A percentile compares a stretch with the other conserved stretches of the same genome.
phyloP scores from a whole-genome alignment of 2,888 invertebrate genomes.

The Chaetoderma sp. region DNA sequence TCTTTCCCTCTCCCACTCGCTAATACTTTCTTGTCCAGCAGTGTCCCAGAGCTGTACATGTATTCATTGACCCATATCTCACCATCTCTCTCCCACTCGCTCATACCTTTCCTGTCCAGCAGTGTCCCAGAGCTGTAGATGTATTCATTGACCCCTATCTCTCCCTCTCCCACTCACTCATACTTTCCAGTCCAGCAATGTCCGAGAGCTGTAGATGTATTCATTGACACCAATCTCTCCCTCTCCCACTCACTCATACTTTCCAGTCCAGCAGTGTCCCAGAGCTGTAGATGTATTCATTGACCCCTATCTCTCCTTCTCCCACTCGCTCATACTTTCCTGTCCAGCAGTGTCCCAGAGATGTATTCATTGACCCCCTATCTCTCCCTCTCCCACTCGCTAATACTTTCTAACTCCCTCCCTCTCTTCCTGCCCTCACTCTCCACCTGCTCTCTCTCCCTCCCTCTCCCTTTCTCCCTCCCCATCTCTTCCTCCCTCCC shows the following conservation, averaged over 20 bases:
- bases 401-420: no score
- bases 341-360: no score
- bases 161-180: no score
- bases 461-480: no score
- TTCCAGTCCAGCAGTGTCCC: slow-evolving; percentile 96
- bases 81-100: no score
- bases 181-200: slow-evolving; percentile 95
- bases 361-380: slow-evolving; percentile 91
- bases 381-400: no score
- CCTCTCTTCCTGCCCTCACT: slow-evolving; percentile 98
- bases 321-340: no score
- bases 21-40: slow-evolving; percentile 96
- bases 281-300: slow-evolving; percentile 88
- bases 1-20: no score
- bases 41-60: slow-evolving; percentile 93
- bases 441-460: slow-evolving; percentile 90
- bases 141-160: slow-evolving; percentile 89
- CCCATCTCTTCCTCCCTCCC: no score
- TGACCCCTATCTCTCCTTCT: no score
- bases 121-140: slow-evolving; percentile 91
- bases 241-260: no score
- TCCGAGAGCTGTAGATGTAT: slow-evolving; percentile 91
- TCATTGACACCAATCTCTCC: slow-evolving; percentile 88
- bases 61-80: slow-evolving; percentile 87
- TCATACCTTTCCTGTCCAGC: slow-evolving; percentile 96